Percentiles rank a stretch among this genome's conserved stretches.
Conservation (phyloP, 2,888 invertebrate genomes). For the Dinocampus coccinellae region DNA sequence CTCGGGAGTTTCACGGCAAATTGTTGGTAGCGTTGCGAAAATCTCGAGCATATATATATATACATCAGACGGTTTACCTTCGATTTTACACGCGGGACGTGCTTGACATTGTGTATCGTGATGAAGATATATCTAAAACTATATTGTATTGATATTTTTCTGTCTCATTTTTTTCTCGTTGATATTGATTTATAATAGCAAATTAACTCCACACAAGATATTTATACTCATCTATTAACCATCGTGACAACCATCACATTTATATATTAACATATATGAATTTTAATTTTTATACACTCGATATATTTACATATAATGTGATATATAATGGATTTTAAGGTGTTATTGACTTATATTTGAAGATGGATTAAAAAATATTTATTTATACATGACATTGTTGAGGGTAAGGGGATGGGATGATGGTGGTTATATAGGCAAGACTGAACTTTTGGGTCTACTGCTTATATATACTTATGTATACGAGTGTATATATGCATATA, state of each 20-base stretch:
- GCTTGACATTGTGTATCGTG: slow-evolving; percentile 6
- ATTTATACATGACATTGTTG: slow-evolving; percentile 1
- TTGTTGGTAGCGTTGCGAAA: slow-evolving; percentile 10
- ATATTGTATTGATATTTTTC: neutral
- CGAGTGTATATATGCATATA: slow-evolving; percentile 13
- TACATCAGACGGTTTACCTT: slow-evolving; percentile 22
- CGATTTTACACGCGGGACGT: slow-evolving; percentile 26
- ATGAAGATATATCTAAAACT: neutral
- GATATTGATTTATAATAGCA: slow-evolving; percentile 32
- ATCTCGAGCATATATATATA: neutral
- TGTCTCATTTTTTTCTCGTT: too few species aligned
- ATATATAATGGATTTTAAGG: neutral
- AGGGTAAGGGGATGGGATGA: too few species aligned
- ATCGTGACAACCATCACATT: slow-evolving; percentile 6
- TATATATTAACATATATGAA: slow-evolving; percentile 11
- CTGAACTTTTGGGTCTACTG: neutral
- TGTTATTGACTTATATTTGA: neutral
- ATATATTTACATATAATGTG: neutral
- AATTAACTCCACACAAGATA: slow-evolving; percentile 35
- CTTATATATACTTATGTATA: neutral
- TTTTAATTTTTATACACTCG: slow-evolving; percentile 5
- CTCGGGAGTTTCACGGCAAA: neutral
- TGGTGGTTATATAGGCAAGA: neutral
- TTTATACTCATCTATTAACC: too few species aligned
- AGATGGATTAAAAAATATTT: slow-evolving; percentile 1